Evolutionary conservation across 2,888 invertebrate genomes (phyloP).

Genomic region (Deilephila porcellus): DNA sequence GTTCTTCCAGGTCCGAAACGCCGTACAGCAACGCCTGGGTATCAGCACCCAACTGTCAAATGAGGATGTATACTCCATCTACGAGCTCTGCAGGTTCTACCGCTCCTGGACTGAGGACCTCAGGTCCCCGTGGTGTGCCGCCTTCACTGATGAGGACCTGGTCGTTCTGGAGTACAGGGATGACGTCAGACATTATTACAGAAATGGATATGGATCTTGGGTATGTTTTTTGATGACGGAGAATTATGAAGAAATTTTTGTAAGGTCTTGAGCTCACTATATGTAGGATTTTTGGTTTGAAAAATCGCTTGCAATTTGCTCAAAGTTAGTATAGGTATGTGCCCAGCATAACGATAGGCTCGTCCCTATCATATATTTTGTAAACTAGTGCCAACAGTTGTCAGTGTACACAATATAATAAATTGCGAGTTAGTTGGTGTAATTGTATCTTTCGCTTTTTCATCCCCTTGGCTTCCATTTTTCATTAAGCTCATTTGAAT

Average conservation of each 20-base stretch:
- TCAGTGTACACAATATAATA: too few species aligned
- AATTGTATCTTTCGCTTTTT: too few species aligned
- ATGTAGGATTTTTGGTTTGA: too few species aligned
- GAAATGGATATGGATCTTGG: conserved; percentile 74
- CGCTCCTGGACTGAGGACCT: conserved; percentile 83
- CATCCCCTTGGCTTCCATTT: too few species aligned
- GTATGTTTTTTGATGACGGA: conserved; percentile 47
- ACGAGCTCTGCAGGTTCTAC: conserved; percentile 91
- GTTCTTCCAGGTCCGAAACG: conserved; percentile 61
- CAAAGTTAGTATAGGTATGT: too few species aligned
- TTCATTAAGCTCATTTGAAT: too few species aligned
- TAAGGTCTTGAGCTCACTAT: too few species aligned
- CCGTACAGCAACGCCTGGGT: conserved; percentile 82
- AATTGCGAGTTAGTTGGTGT: too few species aligned
- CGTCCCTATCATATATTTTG: too few species aligned
- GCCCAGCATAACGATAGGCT: too few species aligned
- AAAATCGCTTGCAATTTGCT: too few species aligned
- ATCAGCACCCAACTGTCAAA: conserved; percentile 59
- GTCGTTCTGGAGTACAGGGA: conserved; percentile 90
- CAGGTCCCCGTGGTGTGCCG: conserved; percentile 90
- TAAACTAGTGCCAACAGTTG: too few species aligned
- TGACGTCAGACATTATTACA: conserved; percentile 90
- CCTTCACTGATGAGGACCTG: conserved; percentile 88
- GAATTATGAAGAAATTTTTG: neutral
- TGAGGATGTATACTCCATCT: conserved; percentile 86